Evolutionary conservation across 2,797 vertebrate genomes (phyloP), one percentile per base, ranked within the genome.

Genomic region (Jordanella pulchra): DNA sequence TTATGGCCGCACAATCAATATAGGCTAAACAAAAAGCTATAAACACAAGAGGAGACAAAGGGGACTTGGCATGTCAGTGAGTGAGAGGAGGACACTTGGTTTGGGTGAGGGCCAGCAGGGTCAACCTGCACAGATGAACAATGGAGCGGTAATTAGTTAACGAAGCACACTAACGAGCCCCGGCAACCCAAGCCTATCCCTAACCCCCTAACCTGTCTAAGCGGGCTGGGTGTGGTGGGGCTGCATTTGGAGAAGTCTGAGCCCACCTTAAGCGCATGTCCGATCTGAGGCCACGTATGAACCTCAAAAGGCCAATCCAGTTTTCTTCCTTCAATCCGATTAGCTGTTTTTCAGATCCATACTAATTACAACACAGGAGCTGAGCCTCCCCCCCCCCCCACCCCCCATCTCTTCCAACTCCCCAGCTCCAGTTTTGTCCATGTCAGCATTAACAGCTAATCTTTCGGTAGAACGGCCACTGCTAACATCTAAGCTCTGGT

Each of bases 291-390:
- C 72, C 60, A 6, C 5, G 51, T 76, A 76, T 48, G 84, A 80
- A 82, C 89, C 85, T 90, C 79, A 63, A 83, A 91, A 87, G 84
- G 77, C 74, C 91, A 93, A 93, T 93, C 92, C 91, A 91, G 91
- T 94, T 94, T 91, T 90, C 88, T 90, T 91, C 84, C 84, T 87
- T 90, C 91, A 94, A 94, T 94, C 91, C 90, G 87, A 94, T 94
- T 93, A 94, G 90, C 84, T 90, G 89, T 89, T 91, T 91, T 91
- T 90, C 88, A 90, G 91, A 94, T 94, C 93, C 87, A 93, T 92
- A 93, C 90, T 94, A 93, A 94, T 93, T 93, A 93, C 88, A 87
- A 89, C 78, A 73, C 81, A 56, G 77, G 79, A 88, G 82, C 76
- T 25, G 68, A 58, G 72, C 83, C 86, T 78, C 76, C 56, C 75